Evolutionary conservation across 2,113 vertebrate species (phyloP).

Genomic region (Rhinoptilus africanus): DNA sequence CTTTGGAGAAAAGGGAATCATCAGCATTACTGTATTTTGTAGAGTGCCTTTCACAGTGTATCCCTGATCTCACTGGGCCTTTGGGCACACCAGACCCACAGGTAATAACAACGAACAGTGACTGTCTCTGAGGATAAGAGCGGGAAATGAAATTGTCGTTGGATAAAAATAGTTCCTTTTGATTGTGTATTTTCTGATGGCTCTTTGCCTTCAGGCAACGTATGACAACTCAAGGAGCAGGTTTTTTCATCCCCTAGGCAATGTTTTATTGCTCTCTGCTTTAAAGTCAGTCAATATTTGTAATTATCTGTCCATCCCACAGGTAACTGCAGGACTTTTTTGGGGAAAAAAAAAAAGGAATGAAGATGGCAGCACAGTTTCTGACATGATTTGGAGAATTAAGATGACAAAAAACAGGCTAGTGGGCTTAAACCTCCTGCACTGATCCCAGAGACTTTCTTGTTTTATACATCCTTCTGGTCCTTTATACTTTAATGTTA

Average conservation of each 20-base stretch:
- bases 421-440: background rate
- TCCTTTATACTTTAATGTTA: background rate
- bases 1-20: constrained; percentile 9
- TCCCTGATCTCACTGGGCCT: constrained; percentile 43
- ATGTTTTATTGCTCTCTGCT: constrained; percentile 36
- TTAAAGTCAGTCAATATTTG: constrained; percentile 58
- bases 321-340: background rate
- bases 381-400: background rate
- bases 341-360: background rate
- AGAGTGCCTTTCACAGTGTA: constrained; percentile 19
- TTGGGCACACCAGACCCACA: constrained; percentile 43
- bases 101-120: constrained; percentile 50
- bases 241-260: background rate
- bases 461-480: background rate
- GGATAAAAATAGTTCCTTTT: constrained; percentile 62
- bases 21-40: background rate
- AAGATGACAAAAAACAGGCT: background rate
- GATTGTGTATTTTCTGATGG: constrained; percentile 54
- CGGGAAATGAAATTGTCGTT: constrained; percentile 57
- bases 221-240: constrained; percentile 32
- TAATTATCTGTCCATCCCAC: constrained; percentile 34
- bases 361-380: background rate
- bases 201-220: constrained; percentile 34
- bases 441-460: background rate
- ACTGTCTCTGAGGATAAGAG: constrained; percentile 33